A percentile compares a stretch with the other conserved stretches of the same genome.
Conservation (phyloP, 2,888 invertebrate species). For the Carcina quercana region DNA sequence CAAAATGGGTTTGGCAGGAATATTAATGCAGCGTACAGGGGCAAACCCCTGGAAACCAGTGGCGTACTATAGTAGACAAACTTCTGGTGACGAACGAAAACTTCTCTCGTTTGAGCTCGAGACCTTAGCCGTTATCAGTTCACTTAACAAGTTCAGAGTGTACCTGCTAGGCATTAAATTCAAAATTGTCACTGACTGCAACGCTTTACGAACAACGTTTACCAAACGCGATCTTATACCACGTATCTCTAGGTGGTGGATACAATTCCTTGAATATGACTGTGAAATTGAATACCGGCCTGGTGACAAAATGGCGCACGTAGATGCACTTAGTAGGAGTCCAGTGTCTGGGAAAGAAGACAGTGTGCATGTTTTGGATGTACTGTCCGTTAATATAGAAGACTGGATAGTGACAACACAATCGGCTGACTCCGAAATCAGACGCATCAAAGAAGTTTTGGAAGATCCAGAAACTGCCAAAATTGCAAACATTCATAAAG, state of each 20-base stretch:
- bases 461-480: conserved; percentile 8
- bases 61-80: conserved; percentile 25
- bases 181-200: conserved; percentile 30
- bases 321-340: conserved; percentile 24
- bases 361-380: conserved; percentile 3
- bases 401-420: conserved; percentile 16
- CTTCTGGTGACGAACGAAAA: conserved; percentile 25
- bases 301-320: conserved; percentile 25
- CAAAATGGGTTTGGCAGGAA: conserved; percentile 23
- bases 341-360: conserved; percentile 8
- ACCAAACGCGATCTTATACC: too few species aligned
- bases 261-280: conserved; percentile 24
- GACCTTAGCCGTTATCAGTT: conserved; percentile 29
- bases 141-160: conserved; percentile 26
- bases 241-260: conserved; percentile 33
- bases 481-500: conserved; percentile 5
- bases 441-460: conserved; percentile 9
- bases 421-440: conserved; percentile 13
- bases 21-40: conserved; percentile 21
- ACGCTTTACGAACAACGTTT: conserved; percentile 27
- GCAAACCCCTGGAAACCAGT: conserved; percentile 16
- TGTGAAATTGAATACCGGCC: conserved; percentile 24
- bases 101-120: conserved; percentile 37
- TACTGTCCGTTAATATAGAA: conserved; percentile 5
- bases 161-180: conserved; percentile 26